Base-by-base conservation (phyloP, 1,140 invertebrate species). In the Phocides pigmalion region DNA sequence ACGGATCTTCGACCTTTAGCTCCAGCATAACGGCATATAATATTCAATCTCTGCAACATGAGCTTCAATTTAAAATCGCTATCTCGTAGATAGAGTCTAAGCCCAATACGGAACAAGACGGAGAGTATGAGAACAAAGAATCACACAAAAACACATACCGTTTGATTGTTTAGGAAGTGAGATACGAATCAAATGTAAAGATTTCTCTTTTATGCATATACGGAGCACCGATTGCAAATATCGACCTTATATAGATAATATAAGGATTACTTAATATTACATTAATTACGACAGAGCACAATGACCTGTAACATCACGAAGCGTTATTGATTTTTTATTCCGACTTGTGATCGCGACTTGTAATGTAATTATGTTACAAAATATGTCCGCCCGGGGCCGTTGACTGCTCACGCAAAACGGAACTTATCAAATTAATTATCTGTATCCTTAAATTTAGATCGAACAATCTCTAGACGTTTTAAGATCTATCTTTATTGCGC, bases 111-210 rank as follows among this genome's bases (percentile, higher is more conserved):
- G 56, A 59, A 47, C 56, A 59, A 9, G n/a, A 47, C 9, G 11
- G 42, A 25, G 42, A 46, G 42, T 59, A 59, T 59, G 56, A 41
- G 56, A 59, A 59, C 56, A 59, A 59, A 59, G 56, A 22, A 19
- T 35, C 56, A 47, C 37, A 59, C 56, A 59, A 59, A 44, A 59
- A 59, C 56, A 59, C 56, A 59, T 59, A 47, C 56, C 42, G 42
- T 59, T 35, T 59, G 56, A 59, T 59, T 59, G 56, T 59, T 58
- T 59, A 59, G 56, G 56, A 59, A 59, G 56, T 47, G 12, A 59
- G 56, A 59, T 59, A 25, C 25, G 28, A 46, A 59, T 59, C 56
- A 15, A 59, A 47, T 59, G 22, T 4, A 47, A 32, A 47, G 56
- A 59, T 59, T 59, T 59, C 56, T 59, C 56, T 20, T 59, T 59